Base-by-base conservation (phyloP, 1,140 invertebrate species). In the Berghia stephanieae region DNA sequence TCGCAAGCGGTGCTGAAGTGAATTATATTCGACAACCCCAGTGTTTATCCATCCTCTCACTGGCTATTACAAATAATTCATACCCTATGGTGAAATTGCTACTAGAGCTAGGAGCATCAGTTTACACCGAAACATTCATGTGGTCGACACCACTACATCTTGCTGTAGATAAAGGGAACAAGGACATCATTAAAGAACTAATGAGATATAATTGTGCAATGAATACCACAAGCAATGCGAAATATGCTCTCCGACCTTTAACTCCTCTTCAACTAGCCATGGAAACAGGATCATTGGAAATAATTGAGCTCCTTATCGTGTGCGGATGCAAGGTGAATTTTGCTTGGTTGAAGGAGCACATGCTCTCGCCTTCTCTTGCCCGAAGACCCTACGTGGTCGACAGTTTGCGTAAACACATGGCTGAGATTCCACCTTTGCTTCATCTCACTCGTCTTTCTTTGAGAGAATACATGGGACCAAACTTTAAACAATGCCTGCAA, bases 1-100 rank as follows among this genome's bases (percentile, higher is more conserved):
- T 83, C 1, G 24, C 43, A 27, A 67, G 78, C 63, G 82, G 82
- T 10, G 81, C 66, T 27, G 63, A 80, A 49, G 76, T 83, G 2
- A 81, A 83, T 42, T 80, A 77, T 69, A 40, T 67, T 16, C 70
- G 71, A 24, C n/a, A 27, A 16, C 71, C 74, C 36, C 75, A 77
- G 34, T 68, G 78, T 34, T 55, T 71, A 46, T 66, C 78, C 13
- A 43, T 68, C 1, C 42, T 76, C 10, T 76, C 55, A 21, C 74
- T 67, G 27, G 60, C 74, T 18, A 43, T 76, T 27, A 49, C 10
- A 36, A 66, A 67, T 44, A 68, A 60, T 44, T 76, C 74, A 34
- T 34, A 67, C 5, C 60, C 21, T 21, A 76, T 76, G 74, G 74
- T 76, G 2, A 76, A 76, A 43, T 38, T 76, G 18, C 63, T 76